phyloP scores from a whole-genome alignment of 2,113 vertebrate species.

The Bambusicola thoracicus region DNA sequence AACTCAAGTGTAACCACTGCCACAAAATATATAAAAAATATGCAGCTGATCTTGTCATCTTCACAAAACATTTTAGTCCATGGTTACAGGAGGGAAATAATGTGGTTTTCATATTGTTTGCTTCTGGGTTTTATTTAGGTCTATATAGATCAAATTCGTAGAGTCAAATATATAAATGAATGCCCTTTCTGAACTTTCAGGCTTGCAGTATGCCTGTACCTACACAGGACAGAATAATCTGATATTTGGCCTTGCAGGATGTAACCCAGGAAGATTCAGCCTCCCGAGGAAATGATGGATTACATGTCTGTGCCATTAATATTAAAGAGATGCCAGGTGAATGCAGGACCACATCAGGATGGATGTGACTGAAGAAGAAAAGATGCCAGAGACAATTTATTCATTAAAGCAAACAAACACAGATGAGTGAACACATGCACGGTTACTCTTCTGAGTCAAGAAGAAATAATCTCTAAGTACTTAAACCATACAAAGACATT shows the following conservation, averaged over 20 bases:
- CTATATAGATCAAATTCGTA: neutral
- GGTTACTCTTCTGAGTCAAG: neutral
- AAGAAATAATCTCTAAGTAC: neutral
- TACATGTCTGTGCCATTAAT: conserved; percentile 40
- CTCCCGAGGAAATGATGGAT: conserved; percentile 52
- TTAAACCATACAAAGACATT: neutral
- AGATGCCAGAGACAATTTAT: neutral
- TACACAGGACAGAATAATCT: neutral
- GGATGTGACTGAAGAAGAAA: conserved; percentile 43
- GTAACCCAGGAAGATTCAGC: neutral
- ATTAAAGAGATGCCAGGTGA: conserved; percentile 50
- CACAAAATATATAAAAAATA: neutral
- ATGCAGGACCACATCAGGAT: neutral
- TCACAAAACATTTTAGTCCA: neutral
- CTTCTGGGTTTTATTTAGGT: neutral
- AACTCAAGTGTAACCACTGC: neutral
- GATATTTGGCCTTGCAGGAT: neutral
- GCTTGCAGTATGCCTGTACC: neutral
- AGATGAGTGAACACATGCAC: neutral
- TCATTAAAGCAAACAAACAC: neutral
- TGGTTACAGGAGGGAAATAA: neutral
- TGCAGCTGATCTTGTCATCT: neutral
- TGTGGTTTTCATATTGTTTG: neutral
- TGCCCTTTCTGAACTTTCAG: neutral
- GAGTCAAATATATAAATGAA: neutral